A percentile compares a stretch with the other conserved stretches of the same genome.
Evolutionary conservation across 2,888 invertebrate species (phyloP).

Genomic region (Diarsia rubi): DNA sequence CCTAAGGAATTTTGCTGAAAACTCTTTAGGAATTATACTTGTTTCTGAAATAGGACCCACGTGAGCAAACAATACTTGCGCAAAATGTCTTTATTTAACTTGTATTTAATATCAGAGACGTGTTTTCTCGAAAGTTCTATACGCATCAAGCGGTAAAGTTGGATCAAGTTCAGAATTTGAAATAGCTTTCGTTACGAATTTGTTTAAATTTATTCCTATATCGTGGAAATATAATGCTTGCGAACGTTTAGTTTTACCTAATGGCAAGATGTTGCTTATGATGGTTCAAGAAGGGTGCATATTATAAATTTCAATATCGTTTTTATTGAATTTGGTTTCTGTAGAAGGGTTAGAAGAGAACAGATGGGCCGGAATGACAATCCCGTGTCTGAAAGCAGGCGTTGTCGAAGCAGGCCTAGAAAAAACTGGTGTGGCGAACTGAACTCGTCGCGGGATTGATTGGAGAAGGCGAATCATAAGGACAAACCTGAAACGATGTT

Average conservation of each 20-base stretch:
- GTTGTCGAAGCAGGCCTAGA: neutral
- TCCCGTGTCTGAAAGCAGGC: neutral
- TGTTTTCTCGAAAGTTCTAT: constrained; percentile 82
- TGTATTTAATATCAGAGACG: constrained; percentile 88
- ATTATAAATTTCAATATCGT: constrained; percentile 3
- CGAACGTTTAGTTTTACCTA: constrained; percentile 68
- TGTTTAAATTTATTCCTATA: constrained; percentile 77
- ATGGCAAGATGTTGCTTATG: constrained; percentile 32
- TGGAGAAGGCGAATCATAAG: neutral
- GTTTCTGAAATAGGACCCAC: constrained; percentile 83
- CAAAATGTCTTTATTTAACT: constrained; percentile 86
- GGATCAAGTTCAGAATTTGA: constrained; percentile 82
- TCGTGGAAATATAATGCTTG: constrained; percentile 64
- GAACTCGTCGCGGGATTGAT: neutral
- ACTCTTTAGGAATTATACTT: constrained; percentile 84
- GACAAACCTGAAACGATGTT: neutral
- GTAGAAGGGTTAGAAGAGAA: neutral
- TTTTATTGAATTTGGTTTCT: neutral
- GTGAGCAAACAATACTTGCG: constrained; percentile 82
- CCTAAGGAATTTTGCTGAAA: constrained; percentile 76
- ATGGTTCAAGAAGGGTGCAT: constrained; percentile 13
- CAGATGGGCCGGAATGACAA: neutral
- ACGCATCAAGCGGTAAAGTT: constrained; percentile 76
- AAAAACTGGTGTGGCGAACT: neutral
- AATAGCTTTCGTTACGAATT: constrained; percentile 78